These are phyloP conservation scores for Brachyhypopomus gauderio DNA, from an alignment of 2,113 vertebrate species.

Conservation along the genomic window DNA sequence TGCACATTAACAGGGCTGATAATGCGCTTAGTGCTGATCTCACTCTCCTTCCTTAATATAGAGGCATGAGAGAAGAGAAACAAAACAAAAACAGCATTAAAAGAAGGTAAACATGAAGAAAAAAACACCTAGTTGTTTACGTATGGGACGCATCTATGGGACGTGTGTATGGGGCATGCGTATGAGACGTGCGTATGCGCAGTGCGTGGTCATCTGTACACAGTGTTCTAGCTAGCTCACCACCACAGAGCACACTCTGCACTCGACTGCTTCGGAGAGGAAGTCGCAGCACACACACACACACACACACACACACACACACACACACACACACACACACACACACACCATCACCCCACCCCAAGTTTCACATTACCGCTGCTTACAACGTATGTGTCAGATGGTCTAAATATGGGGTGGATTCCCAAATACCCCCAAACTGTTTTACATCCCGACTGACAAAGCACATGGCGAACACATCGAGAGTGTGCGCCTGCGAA, in stretches of 20 bases:
- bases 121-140: too few species aligned
- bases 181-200: not conserved
- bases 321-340: not conserved
- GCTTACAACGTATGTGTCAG: too few species aligned
- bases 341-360: not conserved
- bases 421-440: too few species aligned
- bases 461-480: not conserved
- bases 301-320: conserved; percentile 7
- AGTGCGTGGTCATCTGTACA: conserved; percentile 1
- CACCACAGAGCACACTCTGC: not conserved
- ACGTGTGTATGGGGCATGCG: not conserved
- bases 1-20: too few species aligned
- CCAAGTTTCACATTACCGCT: too few species aligned
- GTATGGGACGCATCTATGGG: not conserved
- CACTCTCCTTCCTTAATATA: too few species aligned
- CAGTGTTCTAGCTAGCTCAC: conserved; percentile 10
- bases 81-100: too few species aligned
- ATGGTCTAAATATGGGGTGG: too few species aligned
- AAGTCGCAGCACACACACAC: conserved; percentile 18
- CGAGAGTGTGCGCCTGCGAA: not conserved
- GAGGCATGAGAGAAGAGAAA: too few species aligned
- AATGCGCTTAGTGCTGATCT: too few species aligned
- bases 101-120: too few species aligned
- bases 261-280: not conserved
- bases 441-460: too few species aligned